Percentiles rank a stretch among this genome's conserved stretches.
Evolutionary conservation across 1,140 invertebrate genomes (phyloP).

Genomic region (Aricia agestis): DNA sequence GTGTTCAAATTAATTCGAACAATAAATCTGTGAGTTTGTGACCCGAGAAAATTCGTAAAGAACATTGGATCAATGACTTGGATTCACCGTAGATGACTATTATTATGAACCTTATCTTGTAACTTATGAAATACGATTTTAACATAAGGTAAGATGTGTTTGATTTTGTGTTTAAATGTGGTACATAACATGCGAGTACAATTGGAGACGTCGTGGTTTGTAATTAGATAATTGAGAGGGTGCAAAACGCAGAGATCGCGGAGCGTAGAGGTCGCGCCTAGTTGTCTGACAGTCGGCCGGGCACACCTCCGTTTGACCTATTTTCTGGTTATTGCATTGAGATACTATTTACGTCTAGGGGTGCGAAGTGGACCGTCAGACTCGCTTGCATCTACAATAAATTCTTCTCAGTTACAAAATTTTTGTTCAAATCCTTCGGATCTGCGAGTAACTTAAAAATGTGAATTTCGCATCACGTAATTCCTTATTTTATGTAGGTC

Average conservation of each 20-base stretch:
- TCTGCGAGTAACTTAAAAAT: background rate
- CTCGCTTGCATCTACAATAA: constrained; percentile 41
- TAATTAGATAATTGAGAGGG: constrained; percentile 56
- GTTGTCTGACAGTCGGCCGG: constrained; percentile 51
- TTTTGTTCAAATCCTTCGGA: background rate
- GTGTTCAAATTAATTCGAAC: background rate
- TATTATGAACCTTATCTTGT: constrained; percentile 4
- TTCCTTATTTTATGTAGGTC: background rate
- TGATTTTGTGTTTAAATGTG: constrained; percentile 26
- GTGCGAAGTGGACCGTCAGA: constrained; percentile 60
- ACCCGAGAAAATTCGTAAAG: background rate
- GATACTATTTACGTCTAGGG: constrained; percentile 70
- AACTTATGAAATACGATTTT: constrained; percentile 39
- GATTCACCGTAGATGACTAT: constrained; percentile 29
- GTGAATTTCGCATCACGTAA: background rate
- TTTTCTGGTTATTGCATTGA: constrained; percentile 73
- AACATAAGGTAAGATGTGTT: constrained; percentile 51
- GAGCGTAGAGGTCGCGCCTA: constrained; percentile 53
- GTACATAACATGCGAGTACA: background rate
- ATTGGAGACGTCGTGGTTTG: constrained; percentile 26
- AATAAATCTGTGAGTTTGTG: background rate
- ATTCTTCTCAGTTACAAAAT: background rate
- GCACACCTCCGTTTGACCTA: constrained; percentile 73
- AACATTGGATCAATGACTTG: constrained; percentile 32
- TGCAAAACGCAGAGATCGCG: constrained; percentile 54